These are phyloP conservation scores for Drymodes brunneopygia DNA, from an alignment of 2,113 vertebrate genomes.

Conservation along the genomic window DNA sequence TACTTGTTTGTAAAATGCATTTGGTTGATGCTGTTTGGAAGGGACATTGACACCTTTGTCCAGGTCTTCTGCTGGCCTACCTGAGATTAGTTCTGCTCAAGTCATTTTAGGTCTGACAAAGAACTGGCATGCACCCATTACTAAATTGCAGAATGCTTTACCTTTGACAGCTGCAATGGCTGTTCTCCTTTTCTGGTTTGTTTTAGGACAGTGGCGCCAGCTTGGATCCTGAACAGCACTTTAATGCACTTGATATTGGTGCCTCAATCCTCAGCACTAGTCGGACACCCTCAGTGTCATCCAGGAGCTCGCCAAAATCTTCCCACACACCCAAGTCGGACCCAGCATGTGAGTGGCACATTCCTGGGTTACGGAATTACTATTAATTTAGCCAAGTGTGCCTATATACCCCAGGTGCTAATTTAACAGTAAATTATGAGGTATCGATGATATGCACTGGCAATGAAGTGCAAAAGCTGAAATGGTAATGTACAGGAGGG, in stretches of 20 bases:
- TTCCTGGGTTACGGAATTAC: neutral
- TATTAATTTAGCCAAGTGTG: neutral
- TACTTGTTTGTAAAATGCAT: neutral
- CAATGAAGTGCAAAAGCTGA: neutral
- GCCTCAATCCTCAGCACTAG: slow-evolving; percentile 66
- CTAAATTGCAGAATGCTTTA: neutral
- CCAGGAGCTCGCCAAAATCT: slow-evolving; percentile 76
- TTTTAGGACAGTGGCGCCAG: slow-evolving; percentile 69
- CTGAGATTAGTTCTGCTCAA: neutral
- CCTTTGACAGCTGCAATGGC: neutral
- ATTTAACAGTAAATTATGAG: neutral
- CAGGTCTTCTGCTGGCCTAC: neutral
- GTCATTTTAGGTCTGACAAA: neutral
- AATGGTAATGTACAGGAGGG: neutral
- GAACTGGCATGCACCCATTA: neutral
- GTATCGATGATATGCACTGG: accelerated
- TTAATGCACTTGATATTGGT: slow-evolving; percentile 65
- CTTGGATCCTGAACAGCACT: slow-evolving; percentile 70
- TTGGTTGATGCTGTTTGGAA: neutral
- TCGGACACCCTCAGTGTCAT: slow-evolving; percentile 72
- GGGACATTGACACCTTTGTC: neutral
- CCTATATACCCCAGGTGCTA: neutral
- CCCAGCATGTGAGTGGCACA: slow-evolving; percentile 68
- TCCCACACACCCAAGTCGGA: slow-evolving; percentile 71
- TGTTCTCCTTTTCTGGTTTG: neutral